Evolutionary conservation across 2,113 vertebrate species (phyloP).

Genomic region (Microcebus ravelobensis): DNA sequence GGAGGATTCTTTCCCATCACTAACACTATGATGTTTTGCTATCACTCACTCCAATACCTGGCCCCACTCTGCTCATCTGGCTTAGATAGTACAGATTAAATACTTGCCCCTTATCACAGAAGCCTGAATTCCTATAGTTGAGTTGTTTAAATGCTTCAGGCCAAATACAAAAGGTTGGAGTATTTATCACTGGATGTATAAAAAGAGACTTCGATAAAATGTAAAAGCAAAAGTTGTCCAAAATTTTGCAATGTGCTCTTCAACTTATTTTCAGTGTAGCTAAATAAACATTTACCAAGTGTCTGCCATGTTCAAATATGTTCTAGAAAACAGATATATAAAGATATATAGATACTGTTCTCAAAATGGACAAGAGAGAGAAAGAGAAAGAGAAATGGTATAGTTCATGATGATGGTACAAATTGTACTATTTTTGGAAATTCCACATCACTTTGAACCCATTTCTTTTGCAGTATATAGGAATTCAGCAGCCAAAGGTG

Average conservation of each 20-base stretch:
- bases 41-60: background rate
- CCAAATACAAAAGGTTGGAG: background rate
- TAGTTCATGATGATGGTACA: background rate
- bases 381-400: background rate
- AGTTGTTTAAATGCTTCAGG: background rate
- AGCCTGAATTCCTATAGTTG: background rate
- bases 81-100: background rate
- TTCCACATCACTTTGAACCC: background rate
- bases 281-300: constrained; percentile 18
- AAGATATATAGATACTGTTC: background rate
- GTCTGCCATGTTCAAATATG: background rate
- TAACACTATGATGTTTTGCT: background rate
- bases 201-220: background rate
- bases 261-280: background rate
- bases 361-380: background rate
- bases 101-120: background rate
- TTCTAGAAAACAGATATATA: background rate
- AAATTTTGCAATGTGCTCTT: constrained; percentile 26
- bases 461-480: background rate
- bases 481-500: constrained; percentile 5
- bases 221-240: background rate
- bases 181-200: background rate
- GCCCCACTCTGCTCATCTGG: background rate
- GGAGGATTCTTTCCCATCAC: background rate
- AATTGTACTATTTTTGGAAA: background rate